phyloP scores from a whole-genome alignment of 1,140 invertebrate species.

The Zophobas morio region DNA sequence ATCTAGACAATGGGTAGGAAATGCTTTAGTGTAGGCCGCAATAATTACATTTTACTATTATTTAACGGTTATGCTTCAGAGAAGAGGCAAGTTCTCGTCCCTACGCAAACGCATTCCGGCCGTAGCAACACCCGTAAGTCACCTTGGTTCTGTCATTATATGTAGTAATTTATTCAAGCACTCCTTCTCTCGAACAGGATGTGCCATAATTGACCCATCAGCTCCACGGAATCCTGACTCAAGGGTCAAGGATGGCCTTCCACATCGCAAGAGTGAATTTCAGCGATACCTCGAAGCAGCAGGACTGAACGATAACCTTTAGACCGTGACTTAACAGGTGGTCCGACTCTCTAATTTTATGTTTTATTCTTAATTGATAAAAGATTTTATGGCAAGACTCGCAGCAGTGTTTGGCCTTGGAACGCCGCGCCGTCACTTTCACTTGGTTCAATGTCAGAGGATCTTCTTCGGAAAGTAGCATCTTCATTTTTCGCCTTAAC shows the following conservation, averaged over 20 bases:
- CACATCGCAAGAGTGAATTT: not conserved
- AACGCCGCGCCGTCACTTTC: not conserved
- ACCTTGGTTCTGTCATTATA: too few species aligned
- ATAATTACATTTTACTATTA: too few species aligned
- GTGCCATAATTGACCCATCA: not conserved
- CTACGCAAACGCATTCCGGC: too few species aligned
- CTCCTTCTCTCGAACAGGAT: not conserved
- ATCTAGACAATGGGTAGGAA: too few species aligned
- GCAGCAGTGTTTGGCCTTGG: constrained; percentile 4
- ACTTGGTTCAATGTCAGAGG: constrained; percentile 2
- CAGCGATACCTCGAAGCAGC: not conserved
- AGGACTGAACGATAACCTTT: constrained; percentile 16
- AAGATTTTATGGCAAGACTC: not conserved
- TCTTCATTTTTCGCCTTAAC: not conserved
- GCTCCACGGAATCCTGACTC: not conserved
- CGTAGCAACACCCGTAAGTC: too few species aligned
- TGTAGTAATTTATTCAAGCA: too few species aligned
- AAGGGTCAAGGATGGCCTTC: constrained; percentile 16
- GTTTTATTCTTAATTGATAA: constrained; percentile 7
- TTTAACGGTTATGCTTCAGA: too few species aligned
- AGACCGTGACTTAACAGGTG: constrained; percentile 7
- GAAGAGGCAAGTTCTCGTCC: too few species aligned
- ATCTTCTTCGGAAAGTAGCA: not conserved
- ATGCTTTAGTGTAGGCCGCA: too few species aligned
- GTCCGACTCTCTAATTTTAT: constrained; percentile 10